A percentile compares a stretch with the other conserved stretches of the same genome.
Evolutionary conservation across 2,888 invertebrate species (phyloP).

Genomic region (Chalcis sispes): DNA sequence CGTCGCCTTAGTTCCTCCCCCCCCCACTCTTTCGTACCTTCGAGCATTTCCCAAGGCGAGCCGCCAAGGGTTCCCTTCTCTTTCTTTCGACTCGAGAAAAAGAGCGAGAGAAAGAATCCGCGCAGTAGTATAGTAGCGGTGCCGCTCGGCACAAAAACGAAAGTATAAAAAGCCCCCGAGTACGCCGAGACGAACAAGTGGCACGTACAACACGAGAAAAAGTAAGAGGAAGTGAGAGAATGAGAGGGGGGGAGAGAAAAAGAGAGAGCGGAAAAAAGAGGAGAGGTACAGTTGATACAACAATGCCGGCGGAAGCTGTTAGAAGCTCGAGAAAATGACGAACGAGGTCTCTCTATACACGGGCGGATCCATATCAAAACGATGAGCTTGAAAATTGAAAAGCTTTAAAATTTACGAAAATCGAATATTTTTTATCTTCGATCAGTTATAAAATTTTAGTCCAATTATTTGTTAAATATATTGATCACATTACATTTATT

Average conservation of each 20-base stretch:
- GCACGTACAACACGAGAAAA: conserved; percentile 17
- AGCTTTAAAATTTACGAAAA: background rate
- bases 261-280: no score
- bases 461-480: background rate
- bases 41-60: conserved; percentile 53
- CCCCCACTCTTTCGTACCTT: no score
- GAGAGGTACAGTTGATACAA: conserved; percentile 18
- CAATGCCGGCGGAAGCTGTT: conserved; percentile 25
- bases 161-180: conserved; percentile 22
- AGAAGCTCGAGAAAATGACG: conserved; percentile 13
- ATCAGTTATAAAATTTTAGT: background rate
- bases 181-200: conserved; percentile 27
- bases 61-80: conserved; percentile 48
- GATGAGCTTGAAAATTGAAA: background rate
- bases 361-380: background rate
- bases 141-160: background rate
- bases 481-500: no score
- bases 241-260: no score
- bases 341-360: background rate
- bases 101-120: no score
- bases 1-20: no score
- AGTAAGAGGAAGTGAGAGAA: no score
- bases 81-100: background rate
- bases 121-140: no score
- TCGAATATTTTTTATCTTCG: background rate